Percentiles rank a stretch among this genome's conserved stretches.
phyloP scores from a whole-genome alignment of 2,888 invertebrate species.

The Heteromurus nitidus region DNA sequence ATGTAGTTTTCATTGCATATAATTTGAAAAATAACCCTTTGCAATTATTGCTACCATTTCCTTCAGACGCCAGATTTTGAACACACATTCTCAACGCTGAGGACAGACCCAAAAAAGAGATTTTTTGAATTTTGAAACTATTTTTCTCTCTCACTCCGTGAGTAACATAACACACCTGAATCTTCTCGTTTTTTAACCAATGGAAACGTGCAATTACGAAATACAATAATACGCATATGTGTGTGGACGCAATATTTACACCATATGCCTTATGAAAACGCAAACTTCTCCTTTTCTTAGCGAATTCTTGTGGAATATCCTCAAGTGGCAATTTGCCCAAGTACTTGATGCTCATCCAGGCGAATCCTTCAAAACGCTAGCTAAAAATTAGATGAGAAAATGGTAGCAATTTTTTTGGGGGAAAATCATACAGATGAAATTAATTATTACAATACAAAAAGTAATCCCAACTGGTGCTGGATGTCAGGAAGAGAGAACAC shows the following conservation, averaged over 20 bases:
- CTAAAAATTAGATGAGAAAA: constrained; percentile 26
- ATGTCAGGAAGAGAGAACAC: background rate
- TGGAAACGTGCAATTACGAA: background rate
- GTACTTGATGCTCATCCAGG: constrained; percentile 59
- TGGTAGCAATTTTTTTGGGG: constrained; percentile 29
- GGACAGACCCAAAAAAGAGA: background rate
- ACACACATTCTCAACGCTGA: background rate
- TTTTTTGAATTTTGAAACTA: background rate
- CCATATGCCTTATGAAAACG: constrained; percentile 15
- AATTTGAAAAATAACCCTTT: constrained; percentile 21
- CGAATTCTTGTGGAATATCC: background rate
- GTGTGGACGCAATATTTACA: no score
- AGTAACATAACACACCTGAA: background rate
- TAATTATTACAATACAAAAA: background rate
- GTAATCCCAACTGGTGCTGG: no score
- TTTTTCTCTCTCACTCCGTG: no score
- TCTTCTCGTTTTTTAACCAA: background rate
- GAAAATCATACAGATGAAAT: constrained; percentile 4
- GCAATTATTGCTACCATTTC: constrained; percentile 28
- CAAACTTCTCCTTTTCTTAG: no score
- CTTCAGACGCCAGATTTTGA: background rate
- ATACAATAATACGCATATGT: background rate
- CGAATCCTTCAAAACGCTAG: constrained; percentile 30
- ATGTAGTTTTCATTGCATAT: constrained; percentile 31
- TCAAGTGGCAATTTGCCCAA: constrained; percentile 51